A percentile compares a stretch with the other conserved stretches of the same genome.
Evolutionary conservation across 2,888 invertebrate species (phyloP).

Genomic region (Tribolium freemani): DNA sequence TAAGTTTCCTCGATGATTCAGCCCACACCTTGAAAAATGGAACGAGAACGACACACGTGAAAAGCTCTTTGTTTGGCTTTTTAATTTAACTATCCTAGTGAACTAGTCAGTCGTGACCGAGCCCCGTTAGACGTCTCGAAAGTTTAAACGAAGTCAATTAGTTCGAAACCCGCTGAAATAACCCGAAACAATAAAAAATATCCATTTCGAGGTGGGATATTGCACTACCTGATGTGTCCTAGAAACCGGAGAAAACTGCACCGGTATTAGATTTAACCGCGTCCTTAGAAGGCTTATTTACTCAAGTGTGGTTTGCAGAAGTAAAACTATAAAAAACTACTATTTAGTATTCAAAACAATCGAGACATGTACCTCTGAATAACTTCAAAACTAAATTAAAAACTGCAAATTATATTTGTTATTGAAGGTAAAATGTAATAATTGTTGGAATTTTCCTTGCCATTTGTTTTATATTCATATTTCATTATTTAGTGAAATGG

Average conservation of each 20-base stretch:
- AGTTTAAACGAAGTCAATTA: slow-evolving; percentile 28
- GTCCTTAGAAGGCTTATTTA: background rate
- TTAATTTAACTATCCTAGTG: slow-evolving; percentile 25
- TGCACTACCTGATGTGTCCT: background rate
- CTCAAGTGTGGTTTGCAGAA: background rate
- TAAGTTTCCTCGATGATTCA: background rate
- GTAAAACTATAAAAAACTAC: background rate
- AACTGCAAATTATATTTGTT: too few relatives aligned
- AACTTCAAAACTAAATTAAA: too few relatives aligned
- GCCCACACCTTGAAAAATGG: background rate
- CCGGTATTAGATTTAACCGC: background rate
- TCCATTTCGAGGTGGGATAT: background rate
- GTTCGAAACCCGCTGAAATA: slow-evolving; percentile 5
- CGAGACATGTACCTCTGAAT: too few relatives aligned
- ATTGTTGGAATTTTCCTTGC: too few relatives aligned
- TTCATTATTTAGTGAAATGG: too few relatives aligned
- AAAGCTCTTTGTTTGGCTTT: slow-evolving; percentile 20
- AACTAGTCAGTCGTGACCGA: slow-evolving; percentile 26
- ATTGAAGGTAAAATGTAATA: too few relatives aligned
- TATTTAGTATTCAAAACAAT: too few relatives aligned
- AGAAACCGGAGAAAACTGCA: background rate
- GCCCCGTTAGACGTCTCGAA: slow-evolving; percentile 27
- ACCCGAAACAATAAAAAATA: background rate
- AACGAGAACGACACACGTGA: slow-evolving; percentile 2
- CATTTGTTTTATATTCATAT: too few relatives aligned